Base-by-base conservation (phyloP, 2,113 vertebrate species). In the Bagarius yarrelli region DNA sequence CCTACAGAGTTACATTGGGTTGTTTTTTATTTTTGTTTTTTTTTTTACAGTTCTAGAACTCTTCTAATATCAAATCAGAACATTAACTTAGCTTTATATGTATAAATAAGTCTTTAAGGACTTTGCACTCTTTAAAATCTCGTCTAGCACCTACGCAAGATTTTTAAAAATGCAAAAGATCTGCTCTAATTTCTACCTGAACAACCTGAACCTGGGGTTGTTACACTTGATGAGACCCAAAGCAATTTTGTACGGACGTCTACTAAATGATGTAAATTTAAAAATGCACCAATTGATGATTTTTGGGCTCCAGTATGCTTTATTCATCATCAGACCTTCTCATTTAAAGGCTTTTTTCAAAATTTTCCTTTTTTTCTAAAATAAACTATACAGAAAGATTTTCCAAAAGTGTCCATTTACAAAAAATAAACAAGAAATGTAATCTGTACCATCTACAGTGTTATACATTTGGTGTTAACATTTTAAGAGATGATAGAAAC, bases 241-340 rank as follows among this genome's bases (percentile, higher is more conserved):
- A 47, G 44, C 44, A 47, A 47, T 47, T 47, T 8, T 5, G 44
- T 47, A 47, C 44, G 1, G 44, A 11, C 44, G 11, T 47, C 44
- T 47, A 5, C 44, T 47, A 5, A 47, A 8, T 47, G 11, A 47
- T 47, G 4, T 47, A 6, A 47, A 47, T 47, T 1, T 47, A 47
- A 47, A 47, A 47, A 47, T 47, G 9, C 5, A 47, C 44, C 9
- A 11, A 47, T 47, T 11, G n/a, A 75, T 81, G 61, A 81, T 74
- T 74, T 74, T 44, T 81, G 57, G 59, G 23, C 40, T 50, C 27
- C 32, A 64, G 79, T 52, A 56, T 74, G 70, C 50, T 64, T 66
- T 74, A 55, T 81, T 55, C 23, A 66, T 66, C 36, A 81, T 66
- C 47, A 55, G 74, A 81, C 44, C 25, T 70, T 82, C 47, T 78